A percentile compares a stretch with the other conserved stretches of the same genome.
phyloP scores from a whole-genome alignment of 2,113 vertebrate species.

The Thunnus thynnus region DNA sequence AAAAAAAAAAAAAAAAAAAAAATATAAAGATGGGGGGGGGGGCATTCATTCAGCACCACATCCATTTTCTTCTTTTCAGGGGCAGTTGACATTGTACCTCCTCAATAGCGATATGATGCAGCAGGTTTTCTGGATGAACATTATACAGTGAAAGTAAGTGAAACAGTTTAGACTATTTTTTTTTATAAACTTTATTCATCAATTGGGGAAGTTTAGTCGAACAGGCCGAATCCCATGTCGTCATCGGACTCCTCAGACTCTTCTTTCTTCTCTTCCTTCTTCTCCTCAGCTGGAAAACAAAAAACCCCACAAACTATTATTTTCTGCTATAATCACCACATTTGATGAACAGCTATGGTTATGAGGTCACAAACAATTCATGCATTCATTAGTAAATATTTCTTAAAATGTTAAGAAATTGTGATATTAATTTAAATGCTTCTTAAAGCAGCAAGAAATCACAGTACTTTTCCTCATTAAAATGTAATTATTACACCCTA shows the following conservation, averaged over 20 bases:
- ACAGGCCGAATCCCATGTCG: conserved; percentile 97
- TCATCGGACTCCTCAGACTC: conserved; percentile 98
- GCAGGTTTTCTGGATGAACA: neutral
- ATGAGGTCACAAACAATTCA: neutral
- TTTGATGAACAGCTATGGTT: neutral
- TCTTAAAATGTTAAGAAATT: too few species aligned
- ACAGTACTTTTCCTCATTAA: neutral
- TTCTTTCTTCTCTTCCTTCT: conserved; percentile 98
- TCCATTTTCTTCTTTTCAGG: too few species aligned
- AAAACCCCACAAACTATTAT: neutral
- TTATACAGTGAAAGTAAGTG: neutral
- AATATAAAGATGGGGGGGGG: too few species aligned
- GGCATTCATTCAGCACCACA: too few species aligned
- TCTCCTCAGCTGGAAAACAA: conserved; percentile 79
- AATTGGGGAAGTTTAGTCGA: conserved; percentile 88
- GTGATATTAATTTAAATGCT: too few species aligned
- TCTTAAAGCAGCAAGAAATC: neutral
- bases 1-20: too few species aligned
- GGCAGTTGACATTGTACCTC: neutral
- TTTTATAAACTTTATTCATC: conserved; percentile 76
- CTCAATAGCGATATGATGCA: too few species aligned
- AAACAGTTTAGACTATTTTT: conserved; percentile 1
- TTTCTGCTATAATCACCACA: neutral
- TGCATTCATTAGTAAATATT: neutral
- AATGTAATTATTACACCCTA: neutral